A percentile compares a stretch with the other conserved stretches of the same genome.
Evolutionary conservation across 2,888 invertebrate species (phyloP).

Genomic region (Calameuta pallipes): DNA sequence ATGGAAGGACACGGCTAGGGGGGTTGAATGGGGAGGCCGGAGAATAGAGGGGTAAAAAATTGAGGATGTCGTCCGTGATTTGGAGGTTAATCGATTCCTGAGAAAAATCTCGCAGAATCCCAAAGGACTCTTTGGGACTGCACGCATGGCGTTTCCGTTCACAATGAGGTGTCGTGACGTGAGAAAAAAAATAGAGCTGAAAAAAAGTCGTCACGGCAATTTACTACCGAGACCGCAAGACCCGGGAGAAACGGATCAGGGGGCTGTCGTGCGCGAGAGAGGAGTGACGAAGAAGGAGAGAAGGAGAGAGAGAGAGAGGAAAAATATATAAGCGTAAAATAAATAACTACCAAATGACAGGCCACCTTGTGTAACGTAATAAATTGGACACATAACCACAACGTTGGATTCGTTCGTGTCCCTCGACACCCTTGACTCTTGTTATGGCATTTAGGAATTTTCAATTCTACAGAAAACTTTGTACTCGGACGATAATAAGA

Average conservation of each 20-base stretch:
- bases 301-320: not conserved
- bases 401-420: not conserved
- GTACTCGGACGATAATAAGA: not conserved
- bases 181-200: too few relatives aligned
- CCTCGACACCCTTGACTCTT: not conserved
- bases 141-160: not conserved
- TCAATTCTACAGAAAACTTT: not conserved
- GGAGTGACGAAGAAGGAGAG: not conserved
- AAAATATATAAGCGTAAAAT: not conserved
- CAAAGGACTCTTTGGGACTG: not conserved
- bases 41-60: not conserved
- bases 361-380: not conserved
- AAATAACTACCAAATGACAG: not conserved
- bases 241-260: not conserved
- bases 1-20: too few relatives aligned
- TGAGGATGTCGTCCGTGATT: not conserved
- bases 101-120: not conserved
- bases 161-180: too few relatives aligned
- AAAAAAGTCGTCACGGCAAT: too few relatives aligned
- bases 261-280: not conserved
- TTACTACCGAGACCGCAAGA: too few relatives aligned
- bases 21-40: not conserved
- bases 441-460: not conserved
- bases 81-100: not conserved
- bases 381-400: not conserved